These are phyloP conservation scores for Nudaria mundana DNA, from an alignment of 2,888 invertebrate genomes.

Conservation along the genomic window DNA sequence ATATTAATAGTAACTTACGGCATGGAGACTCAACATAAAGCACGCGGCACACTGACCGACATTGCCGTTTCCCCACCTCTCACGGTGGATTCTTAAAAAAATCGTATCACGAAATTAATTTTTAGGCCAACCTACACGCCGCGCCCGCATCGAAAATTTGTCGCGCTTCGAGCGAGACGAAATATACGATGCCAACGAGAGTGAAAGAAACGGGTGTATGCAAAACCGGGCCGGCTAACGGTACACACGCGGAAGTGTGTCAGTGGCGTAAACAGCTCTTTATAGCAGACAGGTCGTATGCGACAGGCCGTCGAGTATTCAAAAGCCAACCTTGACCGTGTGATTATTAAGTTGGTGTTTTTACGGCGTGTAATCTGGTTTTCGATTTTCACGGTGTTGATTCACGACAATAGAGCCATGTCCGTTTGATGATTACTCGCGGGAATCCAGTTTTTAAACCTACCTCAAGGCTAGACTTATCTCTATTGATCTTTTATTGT, in stretches of 20 bases:
- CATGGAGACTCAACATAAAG: slow-evolving; percentile 33
- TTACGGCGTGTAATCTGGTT: slow-evolving; percentile 47
- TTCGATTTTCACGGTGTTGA: slow-evolving; percentile 79
- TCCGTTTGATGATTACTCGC: slow-evolving; percentile 61
- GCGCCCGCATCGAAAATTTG: slow-evolving; percentile 79
- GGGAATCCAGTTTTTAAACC: slow-evolving; percentile 64
- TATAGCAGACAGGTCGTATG: slow-evolving; percentile 55
- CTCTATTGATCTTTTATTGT: slow-evolving; percentile 18
- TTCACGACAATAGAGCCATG: slow-evolving; percentile 70
- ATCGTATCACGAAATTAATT: slow-evolving; percentile 75
- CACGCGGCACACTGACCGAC: slow-evolving; percentile 61
- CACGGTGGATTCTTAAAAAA: slow-evolving; percentile 57
- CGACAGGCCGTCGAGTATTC: slow-evolving; percentile 34
- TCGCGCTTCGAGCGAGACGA: slow-evolving; percentile 67
- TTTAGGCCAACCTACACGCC: slow-evolving; percentile 75
- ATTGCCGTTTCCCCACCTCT: slow-evolving; percentile 35
- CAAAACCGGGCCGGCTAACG: slow-evolving; percentile 77
- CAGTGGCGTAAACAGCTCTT: slow-evolving; percentile 70
- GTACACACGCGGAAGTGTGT: slow-evolving; percentile 78
- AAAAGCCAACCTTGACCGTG: slow-evolving; percentile 68
- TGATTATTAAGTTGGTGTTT: slow-evolving; percentile 47
- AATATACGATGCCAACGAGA: slow-evolving; percentile 57
- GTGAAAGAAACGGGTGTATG: slow-evolving; percentile 69
- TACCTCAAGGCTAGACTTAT: slow-evolving; percentile 68
- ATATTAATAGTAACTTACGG: slow-evolving; percentile 14